Conservation (phyloP, 2,888 invertebrate genomes). For the Diarsia dahlii region DNA sequence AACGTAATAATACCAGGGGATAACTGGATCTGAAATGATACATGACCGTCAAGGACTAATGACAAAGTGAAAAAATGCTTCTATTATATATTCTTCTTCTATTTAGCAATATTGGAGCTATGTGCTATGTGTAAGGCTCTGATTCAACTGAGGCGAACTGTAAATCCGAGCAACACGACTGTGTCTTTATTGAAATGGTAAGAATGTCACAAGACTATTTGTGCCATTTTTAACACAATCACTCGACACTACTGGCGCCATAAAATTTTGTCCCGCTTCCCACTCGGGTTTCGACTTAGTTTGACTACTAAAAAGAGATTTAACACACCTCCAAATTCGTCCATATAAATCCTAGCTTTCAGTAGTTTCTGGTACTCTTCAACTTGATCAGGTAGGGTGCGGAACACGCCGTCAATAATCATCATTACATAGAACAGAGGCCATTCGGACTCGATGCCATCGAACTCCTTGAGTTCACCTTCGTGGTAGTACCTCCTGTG, state of each 20-base stretch:
- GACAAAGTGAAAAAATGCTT: not conserved
- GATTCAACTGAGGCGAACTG: not conserved
- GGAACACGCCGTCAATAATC: conserved; percentile 98
- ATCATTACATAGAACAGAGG: conserved; percentile 98
- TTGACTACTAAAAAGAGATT: not conserved
- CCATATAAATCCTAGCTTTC: conserved; percentile 95
- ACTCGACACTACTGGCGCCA: not conserved
- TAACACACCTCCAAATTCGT: conserved; percentile 94
- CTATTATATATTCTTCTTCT: too few relatives aligned
- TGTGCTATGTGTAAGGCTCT: too few relatives aligned
- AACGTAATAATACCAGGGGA: conserved; percentile 98
- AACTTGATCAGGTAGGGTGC: conserved; percentile 96
- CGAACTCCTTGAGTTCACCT: conserved; percentile 98
- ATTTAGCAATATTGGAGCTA: not conserved
- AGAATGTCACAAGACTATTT: not conserved
- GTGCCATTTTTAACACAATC: not conserved
- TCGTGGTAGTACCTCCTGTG: conserved; percentile 95
- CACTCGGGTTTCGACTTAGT: not conserved
- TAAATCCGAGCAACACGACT: not conserved
- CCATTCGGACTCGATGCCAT: conserved; percentile 99
- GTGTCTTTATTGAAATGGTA: not conserved
- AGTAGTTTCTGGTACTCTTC: conserved; percentile 97
- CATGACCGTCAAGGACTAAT: not conserved
- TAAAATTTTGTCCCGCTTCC: not conserved
- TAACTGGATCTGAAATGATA: conserved; percentile 94